Percentiles rank a stretch among this genome's conserved stretches.
Evolutionary conservation across 2,888 invertebrate species (phyloP).

Genomic region (Quadroppia sp.): DNA sequence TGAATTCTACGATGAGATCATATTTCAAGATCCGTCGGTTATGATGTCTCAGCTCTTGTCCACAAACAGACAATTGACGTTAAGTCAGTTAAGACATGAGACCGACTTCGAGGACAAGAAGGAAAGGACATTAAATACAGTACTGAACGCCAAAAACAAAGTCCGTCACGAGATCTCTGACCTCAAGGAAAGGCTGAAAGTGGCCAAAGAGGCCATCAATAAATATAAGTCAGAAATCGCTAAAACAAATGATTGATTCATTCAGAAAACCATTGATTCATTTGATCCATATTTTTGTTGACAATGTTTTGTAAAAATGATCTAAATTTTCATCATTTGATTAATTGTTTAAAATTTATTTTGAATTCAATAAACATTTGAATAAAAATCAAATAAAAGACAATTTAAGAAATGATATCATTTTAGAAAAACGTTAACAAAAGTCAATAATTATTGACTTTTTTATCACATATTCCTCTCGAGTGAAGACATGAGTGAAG

Average conservation of each 20-base stretch:
- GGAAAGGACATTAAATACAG: constrained; percentile 69
- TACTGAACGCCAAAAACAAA: constrained; percentile 72
- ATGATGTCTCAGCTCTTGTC: constrained; percentile 82
- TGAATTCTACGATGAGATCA: constrained; percentile 90
- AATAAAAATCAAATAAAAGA: too few species aligned
- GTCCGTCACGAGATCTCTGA: constrained; percentile 74
- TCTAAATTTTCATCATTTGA: too few species aligned
- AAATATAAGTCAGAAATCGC: constrained; percentile 40
- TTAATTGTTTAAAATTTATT: too few species aligned
- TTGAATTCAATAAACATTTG: too few species aligned
- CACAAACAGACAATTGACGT: constrained; percentile 65
- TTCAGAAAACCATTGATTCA: background rate
- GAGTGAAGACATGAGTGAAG: background rate
- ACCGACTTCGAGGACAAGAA: constrained; percentile 69
- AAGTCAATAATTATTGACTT: too few species aligned
- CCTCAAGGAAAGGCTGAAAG: constrained; percentile 75
- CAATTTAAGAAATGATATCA: too few species aligned
- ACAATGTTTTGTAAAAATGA: too few species aligned
- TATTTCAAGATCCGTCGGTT: constrained; percentile 56
- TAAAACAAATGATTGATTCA: background rate
- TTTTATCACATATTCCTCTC: too few species aligned
- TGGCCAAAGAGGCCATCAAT: constrained; percentile 76
- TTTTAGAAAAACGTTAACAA: too few species aligned
- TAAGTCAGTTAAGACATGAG: constrained; percentile 73
- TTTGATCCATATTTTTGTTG: background rate